Conservation (phyloP, 2,888 invertebrate species). For the Endomychus coccineus region DNA sequence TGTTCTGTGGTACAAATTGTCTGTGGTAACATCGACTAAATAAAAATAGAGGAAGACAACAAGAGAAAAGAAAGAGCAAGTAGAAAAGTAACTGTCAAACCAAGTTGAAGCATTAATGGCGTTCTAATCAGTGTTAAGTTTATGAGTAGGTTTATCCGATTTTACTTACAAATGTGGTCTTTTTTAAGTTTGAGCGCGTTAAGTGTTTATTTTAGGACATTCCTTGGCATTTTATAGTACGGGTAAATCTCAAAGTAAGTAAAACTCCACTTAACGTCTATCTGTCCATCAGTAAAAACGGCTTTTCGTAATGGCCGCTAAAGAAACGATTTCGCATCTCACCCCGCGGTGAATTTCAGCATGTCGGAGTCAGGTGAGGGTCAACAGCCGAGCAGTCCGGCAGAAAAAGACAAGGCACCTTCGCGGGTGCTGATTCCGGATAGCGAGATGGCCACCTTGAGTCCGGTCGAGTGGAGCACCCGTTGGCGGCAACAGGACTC, state of each 20-base stretch:
- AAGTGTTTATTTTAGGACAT: conserved; percentile 23
- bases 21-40: too few relatives aligned
- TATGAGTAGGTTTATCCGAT: too few relatives aligned
- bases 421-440: conserved; percentile 57
- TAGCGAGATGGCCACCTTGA: conserved; percentile 56
- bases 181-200: conserved; percentile 2
- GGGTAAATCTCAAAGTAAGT: conserved; percentile 23
- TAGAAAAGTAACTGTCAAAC: too few relatives aligned
- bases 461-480: conserved; percentile 58
- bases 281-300: conserved; percentile 8
- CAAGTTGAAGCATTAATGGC: neutral
- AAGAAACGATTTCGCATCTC: too few relatives aligned
- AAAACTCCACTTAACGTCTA: too few relatives aligned
- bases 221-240: conserved; percentile 14
- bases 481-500: conserved; percentile 70
- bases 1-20: too few relatives aligned
- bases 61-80: too few relatives aligned
- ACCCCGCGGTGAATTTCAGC: conserved; percentile 29
- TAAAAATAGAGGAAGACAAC: too few relatives aligned
- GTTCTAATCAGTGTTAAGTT: neutral
- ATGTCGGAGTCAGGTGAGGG: conserved; percentile 36
- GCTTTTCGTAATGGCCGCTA: conserved; percentile 24
- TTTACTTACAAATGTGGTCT: neutral
- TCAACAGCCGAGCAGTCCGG: conserved; percentile 45
- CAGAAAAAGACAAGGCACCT: conserved; percentile 43